Evolutionary conservation across 2,113 vertebrate genomes (phyloP).

Genomic region (Rhabdornis inornatus): DNA sequence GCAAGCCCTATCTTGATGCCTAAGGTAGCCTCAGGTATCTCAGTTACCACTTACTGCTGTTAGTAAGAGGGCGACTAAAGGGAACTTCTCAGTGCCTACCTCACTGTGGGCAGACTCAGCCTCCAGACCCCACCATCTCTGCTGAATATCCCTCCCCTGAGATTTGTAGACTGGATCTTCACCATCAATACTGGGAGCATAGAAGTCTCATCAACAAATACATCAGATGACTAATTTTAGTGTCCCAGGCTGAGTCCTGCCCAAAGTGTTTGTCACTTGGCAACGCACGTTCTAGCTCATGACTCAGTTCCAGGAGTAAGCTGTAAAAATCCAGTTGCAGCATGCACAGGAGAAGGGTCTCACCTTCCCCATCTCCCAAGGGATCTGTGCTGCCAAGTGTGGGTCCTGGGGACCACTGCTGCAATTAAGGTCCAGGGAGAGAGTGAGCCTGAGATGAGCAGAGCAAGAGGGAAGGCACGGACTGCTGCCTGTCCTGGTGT

Average conservation of each 20-base stretch:
- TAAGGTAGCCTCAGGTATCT: not conserved
- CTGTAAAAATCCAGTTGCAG: not conserved
- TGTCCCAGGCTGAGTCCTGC: not conserved
- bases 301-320: not conserved
- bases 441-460: not conserved
- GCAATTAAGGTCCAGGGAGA: not conserved
- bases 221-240: not conserved
- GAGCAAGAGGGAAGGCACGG: accelerated
- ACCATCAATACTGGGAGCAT: not conserved
- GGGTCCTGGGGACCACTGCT: not conserved
- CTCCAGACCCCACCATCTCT: not conserved
- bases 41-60: not conserved
- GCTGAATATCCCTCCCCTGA: not conserved
- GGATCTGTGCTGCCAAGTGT: not conserved
- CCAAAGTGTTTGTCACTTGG: not conserved
- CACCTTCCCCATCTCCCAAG: not conserved
- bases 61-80: not conserved
- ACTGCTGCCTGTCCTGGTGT: not conserved
- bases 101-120: not conserved
- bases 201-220: not conserved
- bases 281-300: not conserved
- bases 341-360: not conserved
- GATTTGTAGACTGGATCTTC: not conserved
- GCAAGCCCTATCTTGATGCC: not conserved
- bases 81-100: not conserved